phyloP scores from a whole-genome alignment of 2,888 invertebrate genomes.

The Cryptophagus acutangulus region DNA sequence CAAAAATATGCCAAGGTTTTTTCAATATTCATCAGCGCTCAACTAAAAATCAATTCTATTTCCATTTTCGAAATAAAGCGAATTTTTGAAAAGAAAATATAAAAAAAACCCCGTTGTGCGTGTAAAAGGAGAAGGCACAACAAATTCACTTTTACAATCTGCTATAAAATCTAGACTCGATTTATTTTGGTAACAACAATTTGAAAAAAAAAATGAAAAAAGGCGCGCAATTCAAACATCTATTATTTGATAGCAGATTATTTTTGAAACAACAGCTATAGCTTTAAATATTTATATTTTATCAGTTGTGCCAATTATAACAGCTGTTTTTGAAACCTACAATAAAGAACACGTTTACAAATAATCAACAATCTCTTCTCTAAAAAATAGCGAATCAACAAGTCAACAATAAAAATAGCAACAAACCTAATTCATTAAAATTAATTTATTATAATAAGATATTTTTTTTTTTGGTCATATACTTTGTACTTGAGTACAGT shows the following conservation, averaged over 20 bases:
- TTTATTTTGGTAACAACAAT: slow-evolving; percentile 8
- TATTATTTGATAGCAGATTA: slow-evolving; percentile 17
- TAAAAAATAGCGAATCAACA: no score
- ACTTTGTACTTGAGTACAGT: slow-evolving; percentile 25
- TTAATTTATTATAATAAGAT: neutral
- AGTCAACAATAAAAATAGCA: slow-evolving; percentile 18
- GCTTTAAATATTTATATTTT: slow-evolving; percentile 19
- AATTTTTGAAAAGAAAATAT: slow-evolving; percentile 5
- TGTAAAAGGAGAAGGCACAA: slow-evolving; percentile 44
- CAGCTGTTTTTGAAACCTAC: slow-evolving; percentile 40
- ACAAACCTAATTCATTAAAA: slow-evolving; percentile 11
- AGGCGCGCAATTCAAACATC: slow-evolving; percentile 13
- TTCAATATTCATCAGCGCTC: neutral
- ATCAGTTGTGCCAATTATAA: slow-evolving; percentile 34
- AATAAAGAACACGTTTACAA: no score
- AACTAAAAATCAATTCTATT: slow-evolving; percentile 9
- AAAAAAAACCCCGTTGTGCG: slow-evolving; percentile 38
- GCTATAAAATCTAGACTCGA: slow-evolving; percentile 5
- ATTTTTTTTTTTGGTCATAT: slow-evolving; percentile 25
- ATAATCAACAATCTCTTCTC: no score
- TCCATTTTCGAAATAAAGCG: neutral
- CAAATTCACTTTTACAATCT: slow-evolving; percentile 36
- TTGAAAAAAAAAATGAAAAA: slow-evolving; percentile 7
- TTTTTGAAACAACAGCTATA: slow-evolving; percentile 29
- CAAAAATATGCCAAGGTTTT: slow-evolving; percentile 10